phyloP scores from a whole-genome alignment of 2,113 vertebrate genomes.

The Eolophus roseicapilla region DNA sequence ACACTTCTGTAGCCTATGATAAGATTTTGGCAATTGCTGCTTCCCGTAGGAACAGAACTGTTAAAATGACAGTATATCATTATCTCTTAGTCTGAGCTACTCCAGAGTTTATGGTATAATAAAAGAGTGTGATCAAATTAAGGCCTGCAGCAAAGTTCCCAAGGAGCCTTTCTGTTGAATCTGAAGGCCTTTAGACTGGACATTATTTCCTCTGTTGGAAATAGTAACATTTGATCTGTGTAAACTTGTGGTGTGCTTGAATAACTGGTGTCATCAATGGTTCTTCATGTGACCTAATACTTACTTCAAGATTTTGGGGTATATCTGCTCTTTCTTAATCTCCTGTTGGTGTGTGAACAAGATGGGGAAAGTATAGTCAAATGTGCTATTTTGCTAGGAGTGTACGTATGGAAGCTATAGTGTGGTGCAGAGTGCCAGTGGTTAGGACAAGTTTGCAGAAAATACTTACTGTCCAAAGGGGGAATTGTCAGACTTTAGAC shows the following conservation, averaged over 20 bases:
- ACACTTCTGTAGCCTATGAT: background rate
- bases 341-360: background rate
- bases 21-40: conserved; percentile 13
- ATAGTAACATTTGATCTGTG: accelerated
- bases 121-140: background rate
- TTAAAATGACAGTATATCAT: conserved; percentile 2
- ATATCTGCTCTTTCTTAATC: background rate
- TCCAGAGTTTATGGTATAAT: background rate
- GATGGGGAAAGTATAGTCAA: background rate
- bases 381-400: background rate
- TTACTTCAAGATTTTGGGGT: background rate
- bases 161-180: accelerated
- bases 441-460: background rate
- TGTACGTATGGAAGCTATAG: accelerated
- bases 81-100: background rate
- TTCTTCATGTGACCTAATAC: background rate
- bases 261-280: background rate
- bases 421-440: background rate
- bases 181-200: background rate
- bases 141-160: background rate
- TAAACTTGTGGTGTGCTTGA: background rate
- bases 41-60: background rate
- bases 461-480: background rate
- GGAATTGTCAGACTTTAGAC: background rate
- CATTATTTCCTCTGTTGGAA: background rate